Evolutionary conservation across 2,113 vertebrate genomes (phyloP), one percentile per base, ranked within the genome.

Genomic region (Anguilla japonica): DNA sequence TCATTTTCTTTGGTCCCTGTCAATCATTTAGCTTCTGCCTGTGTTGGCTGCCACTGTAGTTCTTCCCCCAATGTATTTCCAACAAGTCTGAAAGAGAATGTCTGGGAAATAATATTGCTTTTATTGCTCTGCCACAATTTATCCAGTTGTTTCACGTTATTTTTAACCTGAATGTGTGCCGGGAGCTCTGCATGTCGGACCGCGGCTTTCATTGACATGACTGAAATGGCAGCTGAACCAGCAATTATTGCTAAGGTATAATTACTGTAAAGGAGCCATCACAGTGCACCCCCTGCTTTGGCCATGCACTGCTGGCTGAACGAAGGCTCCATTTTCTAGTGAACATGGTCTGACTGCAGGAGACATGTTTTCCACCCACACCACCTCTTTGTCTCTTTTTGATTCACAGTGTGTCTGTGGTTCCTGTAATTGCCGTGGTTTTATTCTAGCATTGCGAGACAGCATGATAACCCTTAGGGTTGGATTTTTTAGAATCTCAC

Each of bases 161-260:
- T 89, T 85, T 89, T 89, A 83, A 85, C 84, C 41, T 71, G 80
- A 43, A 46, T 87, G 83, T 89, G 86, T 83, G 84, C 75, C 81
- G 40, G 84, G 50, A 40, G 83, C 75, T 84, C 56, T 83, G 85
- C 50, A n/a, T 81, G 16, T 85, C 67, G 29, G 67, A 83, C 22
- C 53, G 80, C 50, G 79, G 41, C n/a, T 46, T 82, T 67, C 57
- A 81, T 53, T 85, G 80, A 89, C 81, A 71, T 85, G 50, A 87
- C 67, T 43, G 78, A 26, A 41, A 34, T 22, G 78, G 57, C 78
- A 83, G 81, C 43, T 81, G 80, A 80, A 84, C 56, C 41, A 50
- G 79, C 80, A 79, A 85, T 85, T 87, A 82, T 67, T 83, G 80
- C 60, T 43, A 83, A 84, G 50, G 83, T 87, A 41, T 85, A 85